Evolutionary conservation across 2,888 invertebrate species (phyloP).

Genomic region (Drepanosiphum platanoidis): DNA sequence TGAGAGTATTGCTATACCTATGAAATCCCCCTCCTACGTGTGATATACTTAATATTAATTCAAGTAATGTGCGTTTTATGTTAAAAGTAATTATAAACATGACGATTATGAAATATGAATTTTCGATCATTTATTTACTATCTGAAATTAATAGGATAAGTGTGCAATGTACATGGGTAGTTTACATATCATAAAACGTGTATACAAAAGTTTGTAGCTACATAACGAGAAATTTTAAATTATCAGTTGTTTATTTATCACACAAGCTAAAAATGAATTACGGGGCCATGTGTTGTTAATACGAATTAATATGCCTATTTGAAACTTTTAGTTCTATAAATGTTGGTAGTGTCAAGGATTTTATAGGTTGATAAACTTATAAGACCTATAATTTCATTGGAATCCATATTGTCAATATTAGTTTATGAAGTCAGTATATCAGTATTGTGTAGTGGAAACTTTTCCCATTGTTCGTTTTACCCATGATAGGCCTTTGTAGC

Average conservation of each 20-base stretch:
- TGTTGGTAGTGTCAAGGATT: neutral
- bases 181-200: neutral
- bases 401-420: constrained; percentile 35
- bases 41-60: neutral
- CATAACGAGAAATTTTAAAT: neutral
- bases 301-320: too few species aligned
- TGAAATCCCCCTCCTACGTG: neutral
- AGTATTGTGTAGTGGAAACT: neutral
- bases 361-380: neutral
- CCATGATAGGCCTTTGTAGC: neutral
- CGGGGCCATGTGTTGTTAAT: neutral
- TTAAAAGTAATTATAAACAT: too few species aligned
- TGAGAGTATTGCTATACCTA: neutral
- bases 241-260: neutral
- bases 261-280: neutral
- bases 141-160: neutral
- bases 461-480: constrained; percentile 12
- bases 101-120: too few species aligned
- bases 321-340: neutral
- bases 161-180: neutral
- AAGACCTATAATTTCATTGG: neutral
- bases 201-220: neutral
- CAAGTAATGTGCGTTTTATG: neutral
- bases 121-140: neutral
- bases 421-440: neutral